A percentile compares a stretch with the other conserved stretches of the same genome.
Evolutionary conservation across 2,113 vertebrate genomes (phyloP).

Genomic region (Opisthocomus hoazin): DNA sequence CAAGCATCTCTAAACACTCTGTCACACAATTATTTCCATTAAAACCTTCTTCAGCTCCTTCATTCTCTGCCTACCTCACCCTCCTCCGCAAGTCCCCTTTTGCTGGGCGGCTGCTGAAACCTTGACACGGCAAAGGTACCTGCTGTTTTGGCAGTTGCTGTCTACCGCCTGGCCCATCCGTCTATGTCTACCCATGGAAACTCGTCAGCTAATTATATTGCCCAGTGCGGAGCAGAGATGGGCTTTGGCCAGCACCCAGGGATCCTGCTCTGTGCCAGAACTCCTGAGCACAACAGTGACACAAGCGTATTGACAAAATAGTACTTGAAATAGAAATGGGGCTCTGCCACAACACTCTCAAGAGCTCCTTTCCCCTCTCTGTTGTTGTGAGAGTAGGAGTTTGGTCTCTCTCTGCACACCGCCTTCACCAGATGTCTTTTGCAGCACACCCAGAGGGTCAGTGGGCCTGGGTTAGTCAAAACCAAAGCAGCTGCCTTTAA

Average conservation of each 20-base stretch:
- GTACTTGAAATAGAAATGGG: background rate
- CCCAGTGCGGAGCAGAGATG: background rate
- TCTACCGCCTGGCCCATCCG: accelerated
- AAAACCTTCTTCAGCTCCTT: background rate
- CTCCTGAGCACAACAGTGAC: background rate
- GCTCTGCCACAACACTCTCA: background rate
- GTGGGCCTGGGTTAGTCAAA: background rate
- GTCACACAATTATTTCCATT: background rate
- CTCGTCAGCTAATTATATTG: background rate
- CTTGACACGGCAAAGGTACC: background rate
- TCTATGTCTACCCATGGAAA: background rate
- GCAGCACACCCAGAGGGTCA: background rate
- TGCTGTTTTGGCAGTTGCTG: background rate
- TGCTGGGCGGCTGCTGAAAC: background rate
- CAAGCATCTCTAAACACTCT: background rate
- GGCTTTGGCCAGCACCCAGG: background rate
- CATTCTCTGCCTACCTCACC: background rate
- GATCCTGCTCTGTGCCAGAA: background rate
- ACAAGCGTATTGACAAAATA: background rate
- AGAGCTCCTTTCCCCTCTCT: background rate
- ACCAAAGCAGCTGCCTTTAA: background rate
- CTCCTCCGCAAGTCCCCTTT: background rate
- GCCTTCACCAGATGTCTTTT: background rate
- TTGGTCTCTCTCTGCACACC: background rate
- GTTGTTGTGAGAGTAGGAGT: background rate